Evolutionary conservation across 2,888 invertebrate genomes (phyloP).

Genomic region (Cepaea hortensis): DNA sequence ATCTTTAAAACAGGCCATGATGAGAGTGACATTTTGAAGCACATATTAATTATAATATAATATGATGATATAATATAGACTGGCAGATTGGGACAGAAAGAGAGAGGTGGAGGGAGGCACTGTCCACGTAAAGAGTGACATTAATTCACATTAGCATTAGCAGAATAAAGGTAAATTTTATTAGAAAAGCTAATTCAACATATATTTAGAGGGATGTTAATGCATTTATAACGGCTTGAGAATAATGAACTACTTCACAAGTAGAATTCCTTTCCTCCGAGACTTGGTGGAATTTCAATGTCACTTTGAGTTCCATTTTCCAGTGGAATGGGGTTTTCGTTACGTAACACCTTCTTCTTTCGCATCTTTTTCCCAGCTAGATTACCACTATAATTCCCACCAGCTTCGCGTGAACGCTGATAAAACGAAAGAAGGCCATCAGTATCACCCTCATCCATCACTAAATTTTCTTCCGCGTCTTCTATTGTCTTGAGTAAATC

Average conservation of each 20-base stretch:
- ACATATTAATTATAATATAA: no score
- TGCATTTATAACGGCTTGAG: background rate
- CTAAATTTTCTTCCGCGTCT: conserved; percentile 51
- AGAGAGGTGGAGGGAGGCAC: no score
- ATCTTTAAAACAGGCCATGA: no score
- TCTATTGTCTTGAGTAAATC: conserved; percentile 52
- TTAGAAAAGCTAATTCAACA: no score
- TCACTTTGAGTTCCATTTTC: conserved; percentile 38
- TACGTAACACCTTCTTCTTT: conserved; percentile 33
- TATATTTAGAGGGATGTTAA: no score
- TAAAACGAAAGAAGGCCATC: conserved; percentile 43
- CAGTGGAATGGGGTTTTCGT: conserved; percentile 24
- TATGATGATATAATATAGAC: no score
- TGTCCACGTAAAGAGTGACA: no score
- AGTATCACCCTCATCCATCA: conserved; percentile 49
- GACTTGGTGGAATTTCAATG: conserved; percentile 28
- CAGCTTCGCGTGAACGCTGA: conserved; percentile 25
- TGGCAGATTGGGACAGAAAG: no score
- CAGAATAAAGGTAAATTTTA: no score
- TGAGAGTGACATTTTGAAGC: no score
- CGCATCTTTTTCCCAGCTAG: conserved; percentile 24
- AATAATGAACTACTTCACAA: conserved; percentile 36
- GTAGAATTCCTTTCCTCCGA: conserved; percentile 54
- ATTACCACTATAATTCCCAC: conserved; percentile 7
- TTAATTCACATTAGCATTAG: no score